Conservation (phyloP, 2,797 vertebrate species). For the Rhynchotus rufescens region DNA sequence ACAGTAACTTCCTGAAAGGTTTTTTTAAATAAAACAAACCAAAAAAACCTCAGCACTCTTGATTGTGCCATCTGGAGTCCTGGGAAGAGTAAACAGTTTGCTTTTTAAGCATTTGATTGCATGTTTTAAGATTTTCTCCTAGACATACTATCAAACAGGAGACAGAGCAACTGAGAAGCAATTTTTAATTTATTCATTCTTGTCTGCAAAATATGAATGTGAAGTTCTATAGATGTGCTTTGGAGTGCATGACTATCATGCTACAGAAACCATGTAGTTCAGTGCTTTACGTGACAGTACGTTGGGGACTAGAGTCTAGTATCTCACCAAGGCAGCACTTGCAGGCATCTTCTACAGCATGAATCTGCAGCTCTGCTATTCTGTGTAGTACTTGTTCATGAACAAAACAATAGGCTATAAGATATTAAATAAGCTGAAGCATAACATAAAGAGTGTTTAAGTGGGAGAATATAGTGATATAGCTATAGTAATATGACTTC, state of each 20-base stretch:
- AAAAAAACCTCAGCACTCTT: not conserved
- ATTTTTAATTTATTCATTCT: not conserved
- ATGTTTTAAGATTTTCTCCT: slow-evolving; percentile 18
- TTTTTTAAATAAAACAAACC: not conserved
- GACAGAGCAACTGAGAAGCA: not conserved
- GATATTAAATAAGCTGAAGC: not conserved
- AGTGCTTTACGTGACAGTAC: not conserved
- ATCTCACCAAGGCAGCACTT: not conserved
- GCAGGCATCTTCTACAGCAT: not conserved
- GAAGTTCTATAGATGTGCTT: not conserved
- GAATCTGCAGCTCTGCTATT: not conserved
- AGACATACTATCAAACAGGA: not conserved
- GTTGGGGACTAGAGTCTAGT: not conserved
- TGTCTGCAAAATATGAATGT: accelerated
- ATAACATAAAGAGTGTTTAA: not conserved
- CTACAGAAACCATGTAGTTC: not conserved
- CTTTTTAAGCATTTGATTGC: slow-evolving; percentile 22
- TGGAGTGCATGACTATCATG: not conserved
- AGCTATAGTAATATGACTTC: not conserved
- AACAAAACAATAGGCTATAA: not conserved
- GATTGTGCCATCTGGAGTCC: slow-evolving; percentile 61
- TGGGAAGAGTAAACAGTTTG: slow-evolving; percentile 45
- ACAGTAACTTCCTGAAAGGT: not conserved
- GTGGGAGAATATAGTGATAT: not conserved
- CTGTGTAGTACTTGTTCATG: not conserved